Percentiles rank a stretch among this genome's conserved stretches.
phyloP scores from a whole-genome alignment of 2,888 invertebrate genomes.

The Scelioninae gen. 2 region DNA sequence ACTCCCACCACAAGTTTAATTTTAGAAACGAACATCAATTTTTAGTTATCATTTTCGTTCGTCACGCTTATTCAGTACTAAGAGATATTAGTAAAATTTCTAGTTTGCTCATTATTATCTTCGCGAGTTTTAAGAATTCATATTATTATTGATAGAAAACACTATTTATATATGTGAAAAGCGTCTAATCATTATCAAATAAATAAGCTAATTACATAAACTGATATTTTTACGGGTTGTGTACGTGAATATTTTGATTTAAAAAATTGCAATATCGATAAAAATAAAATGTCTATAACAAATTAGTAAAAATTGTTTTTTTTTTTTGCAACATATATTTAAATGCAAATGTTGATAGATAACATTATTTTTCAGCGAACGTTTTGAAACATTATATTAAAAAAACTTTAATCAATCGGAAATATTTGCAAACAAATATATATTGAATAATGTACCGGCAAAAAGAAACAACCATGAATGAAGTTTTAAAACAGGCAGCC shows the following conservation, averaged over 20 bases:
- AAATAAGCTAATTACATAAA: not conserved
- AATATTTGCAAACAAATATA: not conserved
- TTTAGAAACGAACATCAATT: conserved; percentile 44
- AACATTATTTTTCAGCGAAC: not conserved
- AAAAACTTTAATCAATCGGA: no score
- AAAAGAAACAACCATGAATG: conserved; percentile 31
- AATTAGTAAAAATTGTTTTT: not conserved
- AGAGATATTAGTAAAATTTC: conserved; percentile 26
- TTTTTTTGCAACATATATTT: not conserved
- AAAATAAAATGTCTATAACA: not conserved
- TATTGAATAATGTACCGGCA: conserved; percentile 33
- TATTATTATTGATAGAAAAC: no score
- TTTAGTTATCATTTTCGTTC: conserved; percentile 43
- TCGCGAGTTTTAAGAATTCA: no score
- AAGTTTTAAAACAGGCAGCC: conserved; percentile 81
- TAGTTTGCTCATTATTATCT: no score
- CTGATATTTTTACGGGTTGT: not conserved
- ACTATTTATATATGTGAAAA: no score
- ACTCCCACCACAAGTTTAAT: conserved; percentile 44
- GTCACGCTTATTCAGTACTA: conserved; percentile 40
- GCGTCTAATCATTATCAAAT: no score
- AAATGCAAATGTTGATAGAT: not conserved
- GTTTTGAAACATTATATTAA: no score
- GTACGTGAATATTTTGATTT: not conserved
- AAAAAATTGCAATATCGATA: not conserved